phyloP scores from a whole-genome alignment of 2,113 vertebrate species.

The Pyrgilauda ruficollis region DNA sequence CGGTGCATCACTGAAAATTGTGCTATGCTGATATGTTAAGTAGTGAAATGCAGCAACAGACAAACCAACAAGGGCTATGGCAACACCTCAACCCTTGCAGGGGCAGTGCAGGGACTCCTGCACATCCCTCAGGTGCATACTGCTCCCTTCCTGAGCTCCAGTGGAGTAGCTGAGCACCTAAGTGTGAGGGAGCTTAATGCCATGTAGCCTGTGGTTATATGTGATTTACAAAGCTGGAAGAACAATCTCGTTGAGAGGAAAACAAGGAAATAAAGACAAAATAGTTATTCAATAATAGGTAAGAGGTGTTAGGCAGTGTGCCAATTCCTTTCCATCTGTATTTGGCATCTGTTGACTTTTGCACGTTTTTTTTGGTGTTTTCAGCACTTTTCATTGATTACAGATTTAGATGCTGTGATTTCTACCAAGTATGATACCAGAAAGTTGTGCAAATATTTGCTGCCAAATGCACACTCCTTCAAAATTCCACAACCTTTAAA shows the following conservation, averaged over 20 bases:
- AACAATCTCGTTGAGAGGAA: slow-evolving; percentile 28
- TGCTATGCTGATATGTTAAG: no score
- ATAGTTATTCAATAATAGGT: slow-evolving; percentile 34
- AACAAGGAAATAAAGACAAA: slow-evolving; percentile 34
- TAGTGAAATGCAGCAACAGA: background rate
- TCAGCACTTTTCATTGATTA: slow-evolving; percentile 14
- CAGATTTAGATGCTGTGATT: background rate
- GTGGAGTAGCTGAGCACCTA: background rate
- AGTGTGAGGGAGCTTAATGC: background rate
- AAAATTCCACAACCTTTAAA: background rate
- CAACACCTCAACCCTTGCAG: fast-evolving
- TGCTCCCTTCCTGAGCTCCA: background rate
- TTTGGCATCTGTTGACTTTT: slow-evolving; percentile 28
- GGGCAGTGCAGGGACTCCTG: fast-evolving
- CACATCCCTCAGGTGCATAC: background rate
- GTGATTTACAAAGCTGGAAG: slow-evolving; percentile 6
- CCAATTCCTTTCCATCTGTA: slow-evolving; percentile 12
- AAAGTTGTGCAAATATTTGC: slow-evolving; percentile 19
- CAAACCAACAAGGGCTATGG: fast-evolving
- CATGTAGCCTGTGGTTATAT: background rate
- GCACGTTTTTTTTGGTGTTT: background rate
- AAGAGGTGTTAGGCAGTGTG: background rate
- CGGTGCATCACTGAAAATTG: background rate
- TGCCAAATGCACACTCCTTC: background rate
- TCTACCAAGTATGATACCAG: background rate